A percentile compares a stretch with the other conserved stretches of the same genome.
These are phyloP conservation scores for Leucania comma DNA, from an alignment of 2,888 invertebrate genomes.

Conservation along the genomic window DNA sequence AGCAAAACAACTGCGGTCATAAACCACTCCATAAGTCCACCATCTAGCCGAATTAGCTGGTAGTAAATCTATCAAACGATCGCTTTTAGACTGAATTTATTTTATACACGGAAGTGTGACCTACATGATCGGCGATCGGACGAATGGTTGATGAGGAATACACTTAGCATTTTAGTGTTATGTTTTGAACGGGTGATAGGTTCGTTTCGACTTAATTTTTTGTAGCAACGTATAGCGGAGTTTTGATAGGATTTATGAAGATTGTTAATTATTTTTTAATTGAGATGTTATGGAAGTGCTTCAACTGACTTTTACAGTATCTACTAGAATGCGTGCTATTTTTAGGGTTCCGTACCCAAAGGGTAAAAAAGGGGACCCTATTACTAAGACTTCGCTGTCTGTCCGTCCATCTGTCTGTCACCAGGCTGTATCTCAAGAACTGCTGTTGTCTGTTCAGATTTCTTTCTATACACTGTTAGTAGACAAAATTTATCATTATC, in stretches of 20 bases:
- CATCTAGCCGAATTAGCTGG: constrained; percentile 83
- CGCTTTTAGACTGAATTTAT: constrained; percentile 79
- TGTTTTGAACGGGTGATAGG: constrained; percentile 20
- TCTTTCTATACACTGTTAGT: too few relatives aligned
- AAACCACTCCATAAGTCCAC: constrained; percentile 80
- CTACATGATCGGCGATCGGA: constrained; percentile 66
- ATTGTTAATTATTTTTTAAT: not conserved
- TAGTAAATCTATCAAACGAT: constrained; percentile 82
- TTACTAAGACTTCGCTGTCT: too few relatives aligned
- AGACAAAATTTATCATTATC: too few relatives aligned
- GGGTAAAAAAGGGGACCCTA: too few relatives aligned
- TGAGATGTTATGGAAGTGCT: not conserved
- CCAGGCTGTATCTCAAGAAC: too few relatives aligned
- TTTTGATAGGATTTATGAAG: not conserved
- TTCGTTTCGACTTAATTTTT: constrained; percentile 29
- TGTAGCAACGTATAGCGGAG: not conserved
- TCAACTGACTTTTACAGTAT: too few relatives aligned
- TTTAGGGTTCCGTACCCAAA: too few relatives aligned
- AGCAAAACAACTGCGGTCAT: constrained; percentile 68
- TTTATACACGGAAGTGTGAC: constrained; percentile 81
- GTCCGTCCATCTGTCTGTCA: too few relatives aligned
- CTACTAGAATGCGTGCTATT: not conserved
- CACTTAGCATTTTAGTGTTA: constrained; percentile 57
- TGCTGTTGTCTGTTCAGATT: too few relatives aligned
- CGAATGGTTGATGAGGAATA: constrained; percentile 38